Conservation (phyloP, 2,888 invertebrate species). For the Ectemnius cavifrons region DNA sequence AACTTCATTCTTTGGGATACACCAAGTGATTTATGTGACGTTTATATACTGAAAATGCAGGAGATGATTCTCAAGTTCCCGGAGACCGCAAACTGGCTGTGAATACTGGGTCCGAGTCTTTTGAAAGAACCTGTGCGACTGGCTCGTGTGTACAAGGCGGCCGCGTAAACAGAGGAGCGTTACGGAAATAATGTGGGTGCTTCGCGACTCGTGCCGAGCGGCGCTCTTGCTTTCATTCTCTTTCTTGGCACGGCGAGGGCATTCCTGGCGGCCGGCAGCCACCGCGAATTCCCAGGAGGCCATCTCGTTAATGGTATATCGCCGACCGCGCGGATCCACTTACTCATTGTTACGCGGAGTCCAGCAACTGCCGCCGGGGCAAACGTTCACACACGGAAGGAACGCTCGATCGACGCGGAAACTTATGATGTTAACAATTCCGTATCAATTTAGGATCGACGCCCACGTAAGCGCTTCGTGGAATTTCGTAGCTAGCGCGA, state of each 20-base stretch:
- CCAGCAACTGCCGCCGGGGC: no score
- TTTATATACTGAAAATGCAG: no score
- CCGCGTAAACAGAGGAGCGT: conserved; percentile 51
- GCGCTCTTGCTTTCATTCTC: conserved; percentile 13
- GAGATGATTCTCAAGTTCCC: no score
- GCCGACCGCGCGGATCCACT: background rate
- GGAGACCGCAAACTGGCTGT: background rate
- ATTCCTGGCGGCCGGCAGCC: conserved; percentile 35
- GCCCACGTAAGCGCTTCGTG: no score
- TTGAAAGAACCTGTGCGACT: conserved; percentile 2
- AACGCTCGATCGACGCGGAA: no score
- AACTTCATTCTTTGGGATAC: background rate
- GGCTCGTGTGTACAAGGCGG: conserved; percentile 24
- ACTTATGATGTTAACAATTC: no score
- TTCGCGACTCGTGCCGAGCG: conserved; percentile 26
- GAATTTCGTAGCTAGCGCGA: no score
- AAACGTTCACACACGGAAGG: no score
- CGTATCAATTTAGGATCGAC: no score
- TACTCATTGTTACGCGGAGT: conserved; percentile 12
- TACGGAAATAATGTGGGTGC: conserved; percentile 57
- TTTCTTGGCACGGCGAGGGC: conserved; percentile 37
- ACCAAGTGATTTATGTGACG: no score
- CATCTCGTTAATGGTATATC: conserved; percentile 35
- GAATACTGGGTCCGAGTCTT: conserved; percentile 9
- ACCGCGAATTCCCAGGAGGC: conserved; percentile 35